Evolutionary conservation across 2,797 vertebrate genomes (phyloP), one percentile per base, ranked within the genome.

Genomic region (Danio albolineatus): DNA sequence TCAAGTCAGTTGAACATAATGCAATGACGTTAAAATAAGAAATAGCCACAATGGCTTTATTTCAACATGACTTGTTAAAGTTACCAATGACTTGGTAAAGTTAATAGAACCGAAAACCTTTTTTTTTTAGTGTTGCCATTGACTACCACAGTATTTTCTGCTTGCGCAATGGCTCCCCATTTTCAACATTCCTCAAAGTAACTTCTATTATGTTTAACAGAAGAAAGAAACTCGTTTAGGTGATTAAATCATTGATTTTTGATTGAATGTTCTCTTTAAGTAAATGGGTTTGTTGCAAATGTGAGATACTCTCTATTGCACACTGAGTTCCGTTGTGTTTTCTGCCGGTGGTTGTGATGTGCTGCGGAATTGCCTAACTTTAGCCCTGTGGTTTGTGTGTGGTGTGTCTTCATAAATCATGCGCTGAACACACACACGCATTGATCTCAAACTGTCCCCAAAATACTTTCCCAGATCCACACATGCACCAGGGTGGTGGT

Each of bases 391-490:
- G 44, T 74, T 39, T 21, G 38, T 39, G 19, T 4, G 5, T 57
- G 62, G 48, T 39, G 56, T 72, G 49, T 49, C n/a, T 44, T 71
- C 72, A 76, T 82, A 76, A 79, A 84, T 79, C 79, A 82, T 41
- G 4, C 13, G 9, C 49, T 10, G 7, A 67, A 73, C 53, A 73
- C 70, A 73, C 69, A 79, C 53, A 14, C 59, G 10, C 46, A 79
- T 53, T 62, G 36, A 79, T 71, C 57, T 62, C 51, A 56, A 77
- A 59, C 75, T 19, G n/a, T 77, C 64, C 38, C 56, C 17, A 17
- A 39, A 77, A 69, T 69, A 49, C 64, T 38, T 77, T 69, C 53
- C 7, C 64, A 69, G 75, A 54, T 21, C 54, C 43, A 69, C 43
- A 44, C 19, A 46, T 13, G 41, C 17, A 44, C 62, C 56, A 57